Evolutionary conservation across 2,113 vertebrate species (phyloP), one percentile per base, ranked within the genome.

Genomic region (Alligator mississippiensis): DNA sequence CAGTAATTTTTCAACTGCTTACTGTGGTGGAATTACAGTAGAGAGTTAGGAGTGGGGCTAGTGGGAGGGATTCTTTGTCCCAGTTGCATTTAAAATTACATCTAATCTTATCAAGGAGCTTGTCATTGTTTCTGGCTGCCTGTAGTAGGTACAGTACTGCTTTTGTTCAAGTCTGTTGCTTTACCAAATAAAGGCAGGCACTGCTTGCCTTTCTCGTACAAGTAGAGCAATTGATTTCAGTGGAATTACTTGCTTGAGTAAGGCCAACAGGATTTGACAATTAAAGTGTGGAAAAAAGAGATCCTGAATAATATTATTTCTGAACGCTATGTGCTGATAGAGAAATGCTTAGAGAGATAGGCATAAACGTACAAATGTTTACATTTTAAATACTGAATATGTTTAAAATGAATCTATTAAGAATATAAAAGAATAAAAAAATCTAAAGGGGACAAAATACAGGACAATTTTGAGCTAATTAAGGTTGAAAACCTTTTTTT

Each of bases 81-180:
- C 94, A 25, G 54, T 95, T 97, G 97, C 97, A 98, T 98, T 98
- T 97, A 97, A 97, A 98, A 97, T 98, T 97, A 97, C 98, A 96
- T 98, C 98, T 98, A 98, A 98, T 98, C 98, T 99, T 98, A 98
- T 98, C 98, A 97, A 97, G 97, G 96, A 96, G 77, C 97, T 97
- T 6, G 92, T 97, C 97, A 98, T 98, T 98, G 98, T 99, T 98
- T 98, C 97, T 97, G 96, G 96, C 93, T 97, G 97, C 97, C 98
- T 95, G 95, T 87, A 97, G 96, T 97, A 98, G 98, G 98, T 99
- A 99, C 98, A 99, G 98, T 98, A 98, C 97, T 62, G 96, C 98
- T 99, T 99, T 99, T 99, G 98, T 99, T 99, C 98, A 75, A 88
- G 94, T 95, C 93, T 96, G 95, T 97, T 97, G 94, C 94, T 96